phyloP scores from a whole-genome alignment of 2,797 vertebrate species.

The Acipenser oxyrinchus region DNA sequence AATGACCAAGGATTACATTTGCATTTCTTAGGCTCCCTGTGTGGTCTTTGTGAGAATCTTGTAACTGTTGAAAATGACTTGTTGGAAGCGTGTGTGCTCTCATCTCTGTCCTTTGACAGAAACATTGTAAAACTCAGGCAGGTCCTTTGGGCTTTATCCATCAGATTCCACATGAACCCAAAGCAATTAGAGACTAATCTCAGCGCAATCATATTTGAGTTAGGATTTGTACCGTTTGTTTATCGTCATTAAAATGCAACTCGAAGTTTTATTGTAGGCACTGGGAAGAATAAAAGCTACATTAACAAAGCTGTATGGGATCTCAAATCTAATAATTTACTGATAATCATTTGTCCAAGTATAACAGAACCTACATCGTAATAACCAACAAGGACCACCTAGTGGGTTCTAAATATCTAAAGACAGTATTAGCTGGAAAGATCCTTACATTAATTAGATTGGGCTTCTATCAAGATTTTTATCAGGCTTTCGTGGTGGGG shows the following conservation, averaged over 20 bases:
- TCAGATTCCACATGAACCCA: slow-evolving; percentile 78
- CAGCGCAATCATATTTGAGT: slow-evolving; percentile 82
- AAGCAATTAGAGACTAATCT: slow-evolving; percentile 93
- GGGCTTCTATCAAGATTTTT: too few relatives aligned
- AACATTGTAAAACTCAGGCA: slow-evolving; percentile 77
- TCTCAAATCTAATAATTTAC: slow-evolving; percentile 12
- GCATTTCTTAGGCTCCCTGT: slow-evolving; percentile 98
- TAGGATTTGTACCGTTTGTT: slow-evolving; percentile 72
- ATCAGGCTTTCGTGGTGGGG: too few relatives aligned
- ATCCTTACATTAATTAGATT: background rate
- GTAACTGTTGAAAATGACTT: slow-evolving; percentile 99
- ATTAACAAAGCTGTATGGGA: slow-evolving; percentile 20
- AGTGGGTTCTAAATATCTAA: slow-evolving; percentile 59
- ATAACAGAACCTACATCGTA: slow-evolving; percentile 25
- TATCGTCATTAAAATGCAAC: slow-evolving; percentile 56
- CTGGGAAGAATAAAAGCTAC: slow-evolving; percentile 15
- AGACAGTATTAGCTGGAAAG: slow-evolving; percentile 57
- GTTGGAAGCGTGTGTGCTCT: slow-evolving; percentile 98
- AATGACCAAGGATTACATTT: slow-evolving; percentile 95
- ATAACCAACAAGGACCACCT: background rate
- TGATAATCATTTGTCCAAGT: slow-evolving; percentile 25
- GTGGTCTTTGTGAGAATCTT: slow-evolving; percentile 97
- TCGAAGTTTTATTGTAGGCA: slow-evolving; percentile 35
- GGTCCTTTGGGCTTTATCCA: slow-evolving; percentile 77
- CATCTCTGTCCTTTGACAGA: slow-evolving; percentile 79